Base-by-base conservation (phyloP, 2,113 vertebrate species). In the Corvus moneduloides region DNA sequence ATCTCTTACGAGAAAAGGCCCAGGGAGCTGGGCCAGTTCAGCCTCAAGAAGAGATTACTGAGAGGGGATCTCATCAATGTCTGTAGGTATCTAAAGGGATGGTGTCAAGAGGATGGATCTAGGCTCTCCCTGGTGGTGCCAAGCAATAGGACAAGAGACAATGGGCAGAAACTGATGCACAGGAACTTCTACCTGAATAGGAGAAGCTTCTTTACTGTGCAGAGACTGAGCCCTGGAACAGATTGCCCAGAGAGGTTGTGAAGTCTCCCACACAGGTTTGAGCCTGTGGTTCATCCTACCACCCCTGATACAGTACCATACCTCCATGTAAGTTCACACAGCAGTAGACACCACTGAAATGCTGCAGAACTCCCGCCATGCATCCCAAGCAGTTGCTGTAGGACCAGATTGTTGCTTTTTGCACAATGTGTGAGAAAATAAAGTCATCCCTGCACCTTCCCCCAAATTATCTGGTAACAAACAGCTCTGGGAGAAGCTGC, bases 251-350 rank as follows among this genome's bases (percentile, higher is more conserved):
- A 43, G 41, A 30, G 6, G 5, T 7, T 72, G 23, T 63, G 43
- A 30, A 22, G 13, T 43, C 6, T 79, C 24, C 41, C n/a, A 33
- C 23, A 21, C 1, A 59, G 13, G 10, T 75, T 39, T 33, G 30
- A 90, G 16, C 27, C 44, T 41, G 16, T 27, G 28, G n/a, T 7
- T n/a, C 27, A 56, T 33, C 18, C 32, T n/a, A 14, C 18, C 35
- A n/a, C 13, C 4, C 16, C 48, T n/a, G 21, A 14, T 11, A 12
- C 1, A 37, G 7, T 24, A 26, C 7, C 2, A 0, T 22, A 52
- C 7, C 3, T 56, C 32, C 22, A 7, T 9, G 24, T 21, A 79
- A 32, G 2, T 54, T 62, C 24, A 58, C 22, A 33, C 13, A 77
- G 66, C 28, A 66, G 61, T 32, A 66, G 44, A 39, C 30, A 58